Percentiles rank a stretch among this genome's conserved stretches.
Conservation (phyloP, 2,113 vertebrate species). For the Polypterus bichir region DNA sequence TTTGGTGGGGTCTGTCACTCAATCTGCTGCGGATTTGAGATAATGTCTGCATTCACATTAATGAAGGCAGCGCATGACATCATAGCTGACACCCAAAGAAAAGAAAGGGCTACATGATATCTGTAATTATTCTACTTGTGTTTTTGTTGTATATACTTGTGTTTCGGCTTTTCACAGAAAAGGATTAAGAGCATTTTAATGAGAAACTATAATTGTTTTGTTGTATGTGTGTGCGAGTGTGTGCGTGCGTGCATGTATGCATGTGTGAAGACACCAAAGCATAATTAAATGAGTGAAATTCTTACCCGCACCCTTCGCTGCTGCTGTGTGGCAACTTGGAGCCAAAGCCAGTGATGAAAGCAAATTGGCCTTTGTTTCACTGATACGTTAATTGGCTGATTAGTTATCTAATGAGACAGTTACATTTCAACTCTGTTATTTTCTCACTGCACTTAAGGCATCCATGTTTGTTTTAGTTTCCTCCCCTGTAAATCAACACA, state of each 20-base stretch:
- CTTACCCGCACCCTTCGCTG: neutral
- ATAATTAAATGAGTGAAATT: conserved; percentile 1
- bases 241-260: neutral
- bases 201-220: conserved; percentile 83
- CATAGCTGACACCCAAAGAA: conserved; percentile 99
- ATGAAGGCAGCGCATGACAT: conserved; percentile 94
- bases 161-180: conserved; percentile 99
- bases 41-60: conserved; percentile 99
- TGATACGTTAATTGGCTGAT: too few species aligned
- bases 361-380: too few species aligned
- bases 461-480: too few species aligned
- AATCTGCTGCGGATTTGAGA: conserved; percentile 97
- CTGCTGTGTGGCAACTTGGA: too few species aligned
- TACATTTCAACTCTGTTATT: too few species aligned
- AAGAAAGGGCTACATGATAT: conserved; percentile 98
- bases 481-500: too few species aligned
- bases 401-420: too few species aligned
- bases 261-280: neutral
- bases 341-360: too few species aligned
- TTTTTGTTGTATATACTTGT: conserved; percentile 99
- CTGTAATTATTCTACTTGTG: conserved; percentile 99
- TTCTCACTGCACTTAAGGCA: too few species aligned
- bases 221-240: too few species aligned
- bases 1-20: conserved; percentile 98
- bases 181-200: conserved; percentile 99